phyloP scores from a whole-genome alignment of 2,888 invertebrate genomes.

The Watsonalla binaria region DNA sequence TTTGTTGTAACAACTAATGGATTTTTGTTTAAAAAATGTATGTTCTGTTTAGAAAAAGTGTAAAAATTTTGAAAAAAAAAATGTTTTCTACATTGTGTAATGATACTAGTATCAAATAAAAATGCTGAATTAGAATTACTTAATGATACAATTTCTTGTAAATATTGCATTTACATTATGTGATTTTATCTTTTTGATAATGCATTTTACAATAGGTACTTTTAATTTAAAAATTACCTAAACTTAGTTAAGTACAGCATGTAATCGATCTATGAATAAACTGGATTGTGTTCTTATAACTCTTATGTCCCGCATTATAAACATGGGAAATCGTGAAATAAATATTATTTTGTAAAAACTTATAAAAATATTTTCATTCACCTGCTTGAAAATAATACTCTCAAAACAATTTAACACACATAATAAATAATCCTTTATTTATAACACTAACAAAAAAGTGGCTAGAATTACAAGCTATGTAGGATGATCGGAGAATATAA shows the following conservation, averaged over 20 bases:
- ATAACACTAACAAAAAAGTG: not conserved
- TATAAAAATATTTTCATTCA: constrained; percentile 14
- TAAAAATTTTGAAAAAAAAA: constrained; percentile 31
- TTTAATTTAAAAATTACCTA: constrained; percentile 25
- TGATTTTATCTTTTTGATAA: constrained; percentile 54
- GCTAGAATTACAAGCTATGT: not conserved
- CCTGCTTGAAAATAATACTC: not conserved
- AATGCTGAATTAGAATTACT: constrained; percentile 28
- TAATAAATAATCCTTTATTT: no score
- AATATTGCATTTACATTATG: constrained; percentile 74
- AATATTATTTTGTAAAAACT: constrained; percentile 61
- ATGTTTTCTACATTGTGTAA: constrained; percentile 44
- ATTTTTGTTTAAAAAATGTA: constrained; percentile 32
- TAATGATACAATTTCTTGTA: constrained; percentile 49
- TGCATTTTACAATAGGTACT: constrained; percentile 39
- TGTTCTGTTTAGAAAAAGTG: constrained; percentile 52
- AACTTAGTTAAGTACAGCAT: constrained; percentile 52
- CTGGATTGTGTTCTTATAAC: constrained; percentile 61
- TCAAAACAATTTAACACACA: not conserved
- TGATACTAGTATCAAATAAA: constrained; percentile 17
- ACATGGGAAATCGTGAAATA: constrained; percentile 59
- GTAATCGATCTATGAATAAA: constrained; percentile 57
- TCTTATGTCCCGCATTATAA: constrained; percentile 40
- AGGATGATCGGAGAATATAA: not conserved
- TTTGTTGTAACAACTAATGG: constrained; percentile 32